These are phyloP conservation scores for Microhierax caerulescens DNA, from an alignment of 2,797 vertebrate genomes.

Conservation along the genomic window DNA sequence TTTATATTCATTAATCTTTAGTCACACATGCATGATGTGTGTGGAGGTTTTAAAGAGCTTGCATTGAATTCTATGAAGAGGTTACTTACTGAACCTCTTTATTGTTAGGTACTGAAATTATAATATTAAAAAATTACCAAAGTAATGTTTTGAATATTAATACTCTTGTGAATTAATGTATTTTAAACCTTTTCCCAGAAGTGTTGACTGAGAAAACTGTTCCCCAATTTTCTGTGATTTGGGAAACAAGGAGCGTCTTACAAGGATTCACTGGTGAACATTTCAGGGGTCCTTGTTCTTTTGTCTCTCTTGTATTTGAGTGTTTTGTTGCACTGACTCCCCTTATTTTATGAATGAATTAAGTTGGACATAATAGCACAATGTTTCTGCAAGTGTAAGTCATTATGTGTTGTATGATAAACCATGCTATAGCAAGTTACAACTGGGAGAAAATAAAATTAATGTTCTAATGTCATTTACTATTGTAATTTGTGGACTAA, in stretches of 20 bases:
- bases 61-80: background rate
- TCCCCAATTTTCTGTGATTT: background rate
- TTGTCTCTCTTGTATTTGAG: background rate
- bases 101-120: background rate
- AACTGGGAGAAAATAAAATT: background rate
- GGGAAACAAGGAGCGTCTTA: background rate
- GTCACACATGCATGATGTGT: background rate
- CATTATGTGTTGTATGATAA: background rate
- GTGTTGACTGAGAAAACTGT: background rate
- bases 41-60: background rate
- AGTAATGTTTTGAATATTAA: background rate
- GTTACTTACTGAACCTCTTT: background rate
- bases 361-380: background rate
- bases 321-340: background rate
- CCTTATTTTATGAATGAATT: background rate
- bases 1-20: background rate
- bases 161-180: background rate
- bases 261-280: background rate
- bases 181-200: background rate
- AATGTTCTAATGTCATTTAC: background rate
- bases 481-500: background rate
- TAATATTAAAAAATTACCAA: background rate
- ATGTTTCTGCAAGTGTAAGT: background rate
- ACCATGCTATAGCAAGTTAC: background rate
- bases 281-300: background rate